These are phyloP conservation scores for Caenorhabditis sp. DNA, from an alignment of 2,888 invertebrate species.

Conservation along the genomic window DNA sequence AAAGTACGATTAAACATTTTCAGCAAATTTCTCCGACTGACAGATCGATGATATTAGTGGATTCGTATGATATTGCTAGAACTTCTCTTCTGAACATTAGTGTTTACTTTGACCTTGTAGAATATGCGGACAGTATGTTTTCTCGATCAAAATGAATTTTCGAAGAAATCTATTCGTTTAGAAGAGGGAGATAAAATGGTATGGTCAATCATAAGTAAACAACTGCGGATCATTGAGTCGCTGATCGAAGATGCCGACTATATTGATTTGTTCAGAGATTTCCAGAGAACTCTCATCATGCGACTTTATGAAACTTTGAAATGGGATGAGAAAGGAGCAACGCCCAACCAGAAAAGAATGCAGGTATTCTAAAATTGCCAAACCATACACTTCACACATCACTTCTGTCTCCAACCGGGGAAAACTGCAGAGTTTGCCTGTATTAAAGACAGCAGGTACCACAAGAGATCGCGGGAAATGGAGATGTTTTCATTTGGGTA, in stretches of 20 bases:
- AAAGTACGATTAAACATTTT: neutral
- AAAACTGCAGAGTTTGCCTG: no score
- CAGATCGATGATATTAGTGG: constrained; percentile 68
- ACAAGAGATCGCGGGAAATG: no score
- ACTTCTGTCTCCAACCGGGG: no score
- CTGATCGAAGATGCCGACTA: constrained; percentile 66
- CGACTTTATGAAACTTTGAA: constrained; percentile 65
- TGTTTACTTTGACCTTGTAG: constrained; percentile 67
- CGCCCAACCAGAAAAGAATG: constrained; percentile 39
- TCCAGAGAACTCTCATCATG: constrained; percentile 67
- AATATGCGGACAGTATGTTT: constrained; percentile 67
- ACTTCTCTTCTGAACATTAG: constrained; percentile 63
- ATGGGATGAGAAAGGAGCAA: constrained; percentile 62
- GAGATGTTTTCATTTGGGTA: neutral
- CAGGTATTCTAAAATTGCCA: constrained; percentile 12
- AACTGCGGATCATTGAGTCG: constrained; percentile 64
- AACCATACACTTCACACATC: neutral
- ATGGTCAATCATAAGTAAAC: constrained; percentile 68
- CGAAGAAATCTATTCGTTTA: constrained; percentile 22
- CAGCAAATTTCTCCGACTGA: constrained; percentile 67
- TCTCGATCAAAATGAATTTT: no score
- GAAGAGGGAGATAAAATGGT: constrained; percentile 69
- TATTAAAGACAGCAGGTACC: neutral
- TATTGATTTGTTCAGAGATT: constrained; percentile 65
- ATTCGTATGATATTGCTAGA: constrained; percentile 70